Evolutionary conservation across 1,140 invertebrate genomes (phyloP).

Genomic region (Maniola jurtina): DNA sequence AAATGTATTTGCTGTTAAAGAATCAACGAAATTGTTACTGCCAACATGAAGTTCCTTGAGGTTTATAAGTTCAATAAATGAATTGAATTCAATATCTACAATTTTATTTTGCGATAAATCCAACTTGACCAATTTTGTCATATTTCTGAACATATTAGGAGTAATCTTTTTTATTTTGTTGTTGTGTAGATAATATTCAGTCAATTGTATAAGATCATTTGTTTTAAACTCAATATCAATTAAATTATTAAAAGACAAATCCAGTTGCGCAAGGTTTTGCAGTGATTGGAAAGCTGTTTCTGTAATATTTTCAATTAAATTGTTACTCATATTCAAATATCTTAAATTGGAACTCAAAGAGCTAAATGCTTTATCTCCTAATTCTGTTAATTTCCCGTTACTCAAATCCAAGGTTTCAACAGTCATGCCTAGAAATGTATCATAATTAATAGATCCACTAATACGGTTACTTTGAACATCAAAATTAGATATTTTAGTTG

Average conservation of each 20-base stretch:
- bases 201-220: conserved; percentile 5
- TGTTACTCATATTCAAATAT: conserved; percentile 20
- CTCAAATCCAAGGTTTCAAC: conserved; percentile 16
- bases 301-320: conserved; percentile 13
- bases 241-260: conserved; percentile 21
- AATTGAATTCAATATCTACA: conserved; percentile 4
- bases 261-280: conserved; percentile 5
- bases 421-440: conserved; percentile 16
- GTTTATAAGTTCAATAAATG: conserved; percentile 12
- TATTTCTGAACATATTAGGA: conserved; percentile 8
- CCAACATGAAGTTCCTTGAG: conserved; percentile 1
- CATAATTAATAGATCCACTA: conserved; percentile 9
- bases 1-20: conserved; percentile 10
- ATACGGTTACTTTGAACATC: conserved; percentile 17
- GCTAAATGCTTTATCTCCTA: conserved; percentile 20
- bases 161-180: conserved; percentile 15
- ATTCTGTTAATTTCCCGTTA: conserved; percentile 8
- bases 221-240: conserved; percentile 16
- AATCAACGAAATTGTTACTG: background rate
- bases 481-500: conserved; percentile 15
- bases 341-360: conserved; percentile 3
- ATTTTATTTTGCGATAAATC: conserved; percentile 18
- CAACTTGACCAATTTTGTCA: conserved; percentile 5
- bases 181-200: conserved; percentile 10
- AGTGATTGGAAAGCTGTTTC: conserved; percentile 13